phyloP scores from a whole-genome alignment of 2,797 vertebrate species.

The Sebastes cheni region DNA sequence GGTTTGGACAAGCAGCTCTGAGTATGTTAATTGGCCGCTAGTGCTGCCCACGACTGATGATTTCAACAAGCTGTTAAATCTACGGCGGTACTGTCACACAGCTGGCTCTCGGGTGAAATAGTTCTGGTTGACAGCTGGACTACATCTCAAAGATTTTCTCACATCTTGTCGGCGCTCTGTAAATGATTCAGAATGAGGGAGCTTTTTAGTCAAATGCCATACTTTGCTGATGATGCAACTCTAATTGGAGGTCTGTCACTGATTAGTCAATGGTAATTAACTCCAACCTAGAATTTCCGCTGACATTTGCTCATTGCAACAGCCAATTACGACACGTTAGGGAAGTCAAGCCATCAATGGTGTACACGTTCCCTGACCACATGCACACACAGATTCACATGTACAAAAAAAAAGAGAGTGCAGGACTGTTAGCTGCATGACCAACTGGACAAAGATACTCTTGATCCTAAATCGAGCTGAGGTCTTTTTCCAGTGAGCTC shows the following conservation, averaged over 20 bases:
- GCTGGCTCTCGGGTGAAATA: conserved; percentile 12
- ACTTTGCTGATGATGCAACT: conserved; percentile 27
- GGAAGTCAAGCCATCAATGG: background rate
- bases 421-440: conserved; percentile 12
- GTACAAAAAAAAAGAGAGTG: background rate
- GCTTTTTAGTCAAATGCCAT: conserved; percentile 17
- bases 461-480: conserved; percentile 54
- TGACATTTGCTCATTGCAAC: conserved; percentile 36
- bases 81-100: background rate
- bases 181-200: background rate
- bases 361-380: background rate
- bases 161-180: background rate
- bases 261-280: conserved; percentile 56
- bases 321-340: conserved; percentile 32
- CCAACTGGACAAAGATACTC: conserved; percentile 10
- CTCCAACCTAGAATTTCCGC: conserved; percentile 45
- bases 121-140: conserved; percentile 18
- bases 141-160: background rate
- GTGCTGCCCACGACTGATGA: background rate
- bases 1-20: conserved; percentile 3
- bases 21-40: conserved; percentile 17
- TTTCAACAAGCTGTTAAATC: conserved; percentile 34
- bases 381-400: background rate
- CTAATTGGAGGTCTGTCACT: conserved; percentile 52
- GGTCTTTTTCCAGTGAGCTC: conserved; percentile 19